phyloP scores from a whole-genome alignment of 2,113 vertebrate species.

The Echinops telfairi region DNA sequence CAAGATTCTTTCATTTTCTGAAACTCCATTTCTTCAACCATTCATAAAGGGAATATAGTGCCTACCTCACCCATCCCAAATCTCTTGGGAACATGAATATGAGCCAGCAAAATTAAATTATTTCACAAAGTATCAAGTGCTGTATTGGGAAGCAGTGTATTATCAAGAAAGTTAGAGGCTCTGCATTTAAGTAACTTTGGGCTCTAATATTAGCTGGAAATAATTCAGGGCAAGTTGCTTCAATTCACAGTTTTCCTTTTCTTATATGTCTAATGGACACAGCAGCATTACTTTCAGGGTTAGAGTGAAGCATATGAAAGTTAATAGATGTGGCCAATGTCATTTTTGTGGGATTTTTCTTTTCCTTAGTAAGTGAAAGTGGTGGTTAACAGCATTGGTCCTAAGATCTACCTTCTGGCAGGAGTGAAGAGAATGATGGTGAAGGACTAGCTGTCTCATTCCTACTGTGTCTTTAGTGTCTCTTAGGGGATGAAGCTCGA shows the following conservation, averaged over 20 bases:
- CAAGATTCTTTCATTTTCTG: background rate
- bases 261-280: background rate
- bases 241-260: background rate
- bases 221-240: background rate
- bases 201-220: background rate
- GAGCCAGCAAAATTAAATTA: background rate
- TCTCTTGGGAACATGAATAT: background rate
- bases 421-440: background rate
- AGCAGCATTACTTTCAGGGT: background rate
- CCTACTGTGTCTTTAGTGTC: background rate
- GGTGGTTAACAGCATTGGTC: background rate
- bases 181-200: background rate
- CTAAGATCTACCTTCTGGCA: background rate
- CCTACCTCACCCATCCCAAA: background rate
- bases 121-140: background rate
- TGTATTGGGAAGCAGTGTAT: background rate
- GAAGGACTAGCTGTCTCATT: background rate
- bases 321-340: background rate
- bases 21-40: background rate
- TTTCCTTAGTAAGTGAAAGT: background rate
- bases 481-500: conserved; percentile 65
- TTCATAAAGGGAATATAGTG: background rate
- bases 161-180: background rate
- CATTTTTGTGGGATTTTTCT: background rate
- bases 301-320: background rate